Conservation (phyloP, 2,797 vertebrate genomes). For the Clarias pachynema region DNA sequence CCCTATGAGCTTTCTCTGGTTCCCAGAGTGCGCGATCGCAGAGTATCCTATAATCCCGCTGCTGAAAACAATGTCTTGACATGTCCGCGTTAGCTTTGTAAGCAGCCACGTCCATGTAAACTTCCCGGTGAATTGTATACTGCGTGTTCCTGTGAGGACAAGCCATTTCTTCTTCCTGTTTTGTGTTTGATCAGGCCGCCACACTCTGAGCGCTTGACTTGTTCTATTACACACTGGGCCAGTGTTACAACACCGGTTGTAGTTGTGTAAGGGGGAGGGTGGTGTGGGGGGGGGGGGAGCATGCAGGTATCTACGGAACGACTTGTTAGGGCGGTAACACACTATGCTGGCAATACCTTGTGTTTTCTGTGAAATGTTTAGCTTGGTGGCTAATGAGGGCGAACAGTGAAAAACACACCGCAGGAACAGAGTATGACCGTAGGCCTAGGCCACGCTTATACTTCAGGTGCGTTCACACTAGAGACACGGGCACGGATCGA, state of each 20-base stretch:
- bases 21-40: neutral
- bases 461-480: no score
- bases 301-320: neutral
- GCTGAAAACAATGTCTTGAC: slow-evolving; percentile 1
- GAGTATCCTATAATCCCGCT: neutral
- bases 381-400: neutral
- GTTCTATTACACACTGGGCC: neutral
- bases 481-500: no score
- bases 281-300: no score
- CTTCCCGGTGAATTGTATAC: neutral
- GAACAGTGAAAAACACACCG: neutral
- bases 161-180: neutral
- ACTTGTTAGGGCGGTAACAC: neutral
- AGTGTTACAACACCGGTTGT: neutral
- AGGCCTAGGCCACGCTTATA: neutral
- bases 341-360: neutral
- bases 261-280: neutral
- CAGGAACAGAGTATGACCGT: neutral
- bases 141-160: neutral
- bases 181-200: neutral
- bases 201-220: neutral
- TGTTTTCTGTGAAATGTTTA: neutral
- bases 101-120: neutral
- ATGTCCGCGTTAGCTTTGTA: slow-evolving; percentile 4
- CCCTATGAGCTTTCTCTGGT: neutral